A percentile compares a stretch with the other conserved stretches of the same genome.
These are phyloP conservation scores for Orthosia incerta DNA, from an alignment of 2,888 invertebrate genomes.

Conservation along the genomic window DNA sequence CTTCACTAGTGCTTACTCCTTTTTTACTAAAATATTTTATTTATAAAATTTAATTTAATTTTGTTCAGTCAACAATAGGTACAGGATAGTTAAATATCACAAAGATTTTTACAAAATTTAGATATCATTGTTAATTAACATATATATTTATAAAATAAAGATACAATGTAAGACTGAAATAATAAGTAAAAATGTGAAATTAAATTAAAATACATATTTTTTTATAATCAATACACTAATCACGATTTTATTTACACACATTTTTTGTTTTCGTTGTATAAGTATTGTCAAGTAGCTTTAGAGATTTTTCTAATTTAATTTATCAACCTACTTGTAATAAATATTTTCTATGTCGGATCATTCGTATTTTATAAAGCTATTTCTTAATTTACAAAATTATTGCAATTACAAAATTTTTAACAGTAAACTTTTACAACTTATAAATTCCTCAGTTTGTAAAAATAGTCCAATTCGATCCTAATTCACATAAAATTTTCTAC, in stretches of 20 bases:
- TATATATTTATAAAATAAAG: constrained; percentile 36
- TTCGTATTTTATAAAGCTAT: constrained; percentile 1
- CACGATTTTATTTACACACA: constrained; percentile 51
- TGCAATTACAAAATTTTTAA: background rate
- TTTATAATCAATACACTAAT: constrained; percentile 17
- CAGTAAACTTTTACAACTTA: background rate
- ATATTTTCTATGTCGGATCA: background rate
- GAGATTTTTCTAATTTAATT: background rate
- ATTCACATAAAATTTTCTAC: constrained; percentile 25
- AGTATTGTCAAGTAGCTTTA: constrained; percentile 22
- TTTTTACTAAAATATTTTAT: constrained; percentile 52
- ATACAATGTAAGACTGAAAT: constrained; percentile 42
- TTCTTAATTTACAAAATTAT: background rate
- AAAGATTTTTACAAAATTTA: constrained; percentile 49
- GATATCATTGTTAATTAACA: constrained; percentile 32
- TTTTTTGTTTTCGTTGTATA: constrained; percentile 19
- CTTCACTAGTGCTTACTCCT: constrained; percentile 33
- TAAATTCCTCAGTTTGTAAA: constrained; percentile 4
- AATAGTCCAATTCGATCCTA: constrained; percentile 34
- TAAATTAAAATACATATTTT: constrained; percentile 33
- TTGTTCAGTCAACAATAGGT: constrained; percentile 72
- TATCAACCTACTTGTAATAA: constrained; percentile 20
- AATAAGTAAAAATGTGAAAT: constrained; percentile 22
- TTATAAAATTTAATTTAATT: constrained; percentile 66
- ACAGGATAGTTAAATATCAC: constrained; percentile 65